Conservation (phyloP, 1,140 invertebrate species). For the Lordiphosa collinella region DNA sequence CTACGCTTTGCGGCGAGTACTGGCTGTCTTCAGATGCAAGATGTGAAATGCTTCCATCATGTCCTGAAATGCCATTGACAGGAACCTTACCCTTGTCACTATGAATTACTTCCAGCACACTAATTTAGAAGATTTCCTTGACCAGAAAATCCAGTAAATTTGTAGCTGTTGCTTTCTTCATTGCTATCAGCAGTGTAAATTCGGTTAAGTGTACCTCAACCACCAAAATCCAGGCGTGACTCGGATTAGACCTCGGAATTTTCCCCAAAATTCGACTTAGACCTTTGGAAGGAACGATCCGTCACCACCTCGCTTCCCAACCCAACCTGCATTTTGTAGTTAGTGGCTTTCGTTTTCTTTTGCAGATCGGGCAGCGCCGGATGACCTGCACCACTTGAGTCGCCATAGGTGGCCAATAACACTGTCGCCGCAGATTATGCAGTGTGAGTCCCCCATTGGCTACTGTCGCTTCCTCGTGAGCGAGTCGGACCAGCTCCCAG, state of each 20-base stretch:
- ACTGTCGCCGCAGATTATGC: background rate
- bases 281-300: slow-evolving; percentile 2
- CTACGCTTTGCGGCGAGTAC: background rate
- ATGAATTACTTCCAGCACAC: background rate
- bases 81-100: too few relatives aligned
- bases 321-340: background rate
- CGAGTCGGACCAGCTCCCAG: background rate
- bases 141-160: background rate
- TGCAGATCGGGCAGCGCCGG: background rate
- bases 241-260: background rate
- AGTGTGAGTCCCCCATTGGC: background rate
- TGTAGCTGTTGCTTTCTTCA: background rate
- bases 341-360: background rate
- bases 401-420: slow-evolving; percentile 7
- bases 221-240: slow-evolving; percentile 3
- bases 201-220: slow-evolving; percentile 3
- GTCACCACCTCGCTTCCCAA: background rate
- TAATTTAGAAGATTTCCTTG: background rate
- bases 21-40: background rate
- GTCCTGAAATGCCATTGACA: background rate
- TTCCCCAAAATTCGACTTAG: background rate
- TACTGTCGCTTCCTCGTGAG: background rate
- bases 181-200: background rate
- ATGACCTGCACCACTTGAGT: background rate
- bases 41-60: background rate